These are phyloP conservation scores for Phrynocephalus vlangalii DNA, from an alignment of 2,797 vertebrate genomes.

Conservation along the genomic window DNA sequence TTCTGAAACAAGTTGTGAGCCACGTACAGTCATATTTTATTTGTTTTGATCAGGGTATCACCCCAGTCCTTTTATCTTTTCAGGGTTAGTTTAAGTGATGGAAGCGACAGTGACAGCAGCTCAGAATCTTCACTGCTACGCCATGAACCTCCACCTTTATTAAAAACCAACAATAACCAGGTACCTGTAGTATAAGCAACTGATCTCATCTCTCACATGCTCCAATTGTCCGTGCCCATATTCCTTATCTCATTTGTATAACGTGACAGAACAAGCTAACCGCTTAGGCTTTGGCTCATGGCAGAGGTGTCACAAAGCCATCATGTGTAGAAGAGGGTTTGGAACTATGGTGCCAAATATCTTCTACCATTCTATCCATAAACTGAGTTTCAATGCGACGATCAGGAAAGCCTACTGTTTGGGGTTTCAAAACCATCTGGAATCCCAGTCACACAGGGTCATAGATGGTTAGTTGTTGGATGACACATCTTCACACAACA, in stretches of 20 bases:
- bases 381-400: background rate
- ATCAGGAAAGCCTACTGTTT: background rate
- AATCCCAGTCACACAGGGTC: background rate
- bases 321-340: background rate
- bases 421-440: background rate
- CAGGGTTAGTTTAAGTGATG: conserved; percentile 94
- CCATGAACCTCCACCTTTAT: conserved; percentile 84
- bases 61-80: conserved; percentile 23
- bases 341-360: background rate
- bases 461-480: background rate
- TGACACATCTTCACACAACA: background rate
- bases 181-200: conserved; percentile 72
- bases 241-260: background rate
- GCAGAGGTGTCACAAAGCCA: background rate
- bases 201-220: background rate
- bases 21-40: background rate
- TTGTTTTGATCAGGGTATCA: conserved; percentile 4
- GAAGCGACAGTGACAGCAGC: conserved; percentile 93
- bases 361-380: background rate
- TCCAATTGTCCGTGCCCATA: too few species aligned
- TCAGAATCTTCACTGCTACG: conserved; percentile 84
- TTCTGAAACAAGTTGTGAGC: background rate
- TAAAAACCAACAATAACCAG: conserved; percentile 91
- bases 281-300: background rate
- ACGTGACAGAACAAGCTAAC: background rate